Base-by-base conservation (phyloP, 1,140 invertebrate genomes). In the Dreissena rostriformis region DNA sequence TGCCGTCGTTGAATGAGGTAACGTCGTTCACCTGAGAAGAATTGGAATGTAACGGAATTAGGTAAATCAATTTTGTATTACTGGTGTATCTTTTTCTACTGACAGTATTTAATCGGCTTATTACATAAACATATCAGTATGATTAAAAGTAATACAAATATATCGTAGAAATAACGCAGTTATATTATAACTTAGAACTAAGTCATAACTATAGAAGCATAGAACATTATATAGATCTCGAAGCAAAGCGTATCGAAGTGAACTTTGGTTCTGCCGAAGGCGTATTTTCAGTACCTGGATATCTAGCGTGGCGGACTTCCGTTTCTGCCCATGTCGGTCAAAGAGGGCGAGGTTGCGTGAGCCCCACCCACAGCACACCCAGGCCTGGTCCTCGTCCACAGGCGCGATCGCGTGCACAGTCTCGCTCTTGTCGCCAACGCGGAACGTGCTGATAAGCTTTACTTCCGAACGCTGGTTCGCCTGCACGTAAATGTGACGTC, bases 301-400 rank as follows among this genome's bases (percentile, higher is more conserved):
- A 63, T 85, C 76, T 24, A 87, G 65, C 6, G 75, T 75, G 11
- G 81, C 73, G 0, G 84, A 70, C 72, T 80, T 73, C 28, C 53
- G 74, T 51, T 70, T 79, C 19, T 80, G 76, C 4, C 86, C 86
- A 17, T 84, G 57, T 66, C 29, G 71, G 65, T 80, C 66, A 52
- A 80, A 87, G 1, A 87, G 76, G 22, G 55, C n/a, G 19, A 87
- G 82, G 14, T 77, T 76, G 68, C 84, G 85, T 19, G 79, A 85
- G 0, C 86, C 86, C 86, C 86, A 87, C 15, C 86, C 84, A 75
- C 86, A 84, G 19, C 86, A 86, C 12, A 86, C 71, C 83, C 83
- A 87, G 11, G 86, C 86, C 52, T 81, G 70, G 28, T 82, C 76
- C 28, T 68, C 76, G 10, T 81, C 82, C 15, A 87, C 81, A 11